Conservation (phyloP, 2,113 vertebrate species). For the Apistogramma diplotaenia region DNA sequence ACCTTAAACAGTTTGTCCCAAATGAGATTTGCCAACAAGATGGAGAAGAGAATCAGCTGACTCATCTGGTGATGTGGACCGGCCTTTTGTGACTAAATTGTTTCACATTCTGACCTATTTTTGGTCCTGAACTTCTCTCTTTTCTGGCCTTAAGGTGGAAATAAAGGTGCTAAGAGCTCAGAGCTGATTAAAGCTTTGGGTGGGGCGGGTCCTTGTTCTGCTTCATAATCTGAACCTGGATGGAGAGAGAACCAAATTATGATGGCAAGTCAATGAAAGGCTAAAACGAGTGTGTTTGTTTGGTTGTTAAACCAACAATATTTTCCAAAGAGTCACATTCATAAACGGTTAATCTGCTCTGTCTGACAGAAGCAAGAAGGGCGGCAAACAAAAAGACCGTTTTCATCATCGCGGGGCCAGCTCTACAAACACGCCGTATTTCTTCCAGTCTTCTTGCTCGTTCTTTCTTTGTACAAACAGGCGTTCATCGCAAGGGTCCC, state of each 20-base stretch:
- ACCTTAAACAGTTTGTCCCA: background rate
- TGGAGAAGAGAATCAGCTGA: background rate
- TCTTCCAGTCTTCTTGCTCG: background rate
- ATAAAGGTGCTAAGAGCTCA: background rate
- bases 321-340: background rate
- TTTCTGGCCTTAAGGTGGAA: no score
- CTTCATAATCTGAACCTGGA: background rate
- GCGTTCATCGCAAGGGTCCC: background rate
- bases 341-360: background rate
- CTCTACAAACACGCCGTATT: constrained; percentile 22
- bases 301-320: background rate
- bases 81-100: background rate
- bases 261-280: background rate
- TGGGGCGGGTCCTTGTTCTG: no score
- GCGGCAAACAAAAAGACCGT: constrained; percentile 28
- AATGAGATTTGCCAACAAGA: background rate
- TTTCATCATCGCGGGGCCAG: background rate
- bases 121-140: background rate
- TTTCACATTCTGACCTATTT: background rate
- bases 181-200: background rate
- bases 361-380: background rate
- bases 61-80: background rate
- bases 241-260: background rate
- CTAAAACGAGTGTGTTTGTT: background rate
- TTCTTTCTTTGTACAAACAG: constrained; percentile 12